Evolutionary conservation across 1,140 invertebrate genomes (phyloP).

Genomic region (Hyphantria cunea): DNA sequence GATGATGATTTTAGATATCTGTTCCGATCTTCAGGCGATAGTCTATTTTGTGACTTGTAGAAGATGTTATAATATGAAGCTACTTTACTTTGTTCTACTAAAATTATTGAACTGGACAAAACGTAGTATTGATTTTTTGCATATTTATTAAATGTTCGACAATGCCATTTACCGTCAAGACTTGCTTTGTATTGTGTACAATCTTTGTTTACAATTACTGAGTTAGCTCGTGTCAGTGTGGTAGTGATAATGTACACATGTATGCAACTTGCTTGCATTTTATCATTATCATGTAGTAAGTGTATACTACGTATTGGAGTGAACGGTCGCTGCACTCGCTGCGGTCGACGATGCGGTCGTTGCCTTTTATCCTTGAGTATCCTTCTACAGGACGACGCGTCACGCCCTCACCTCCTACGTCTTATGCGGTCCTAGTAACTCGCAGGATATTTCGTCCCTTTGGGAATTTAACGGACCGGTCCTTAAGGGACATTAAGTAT

Average conservation of each 20-base stretch:
- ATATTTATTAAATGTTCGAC: no score
- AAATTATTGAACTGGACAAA: no score
- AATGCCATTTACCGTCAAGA: no score
- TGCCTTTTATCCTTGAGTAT: constrained; percentile 73
- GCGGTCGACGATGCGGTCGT: constrained; percentile 50
- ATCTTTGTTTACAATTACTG: background rate
- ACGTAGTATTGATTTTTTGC: no score
- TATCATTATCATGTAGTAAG: constrained; percentile 28
- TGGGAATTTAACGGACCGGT: constrained; percentile 66
- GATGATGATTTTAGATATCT: no score
- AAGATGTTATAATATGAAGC: no score
- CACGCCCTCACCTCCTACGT: constrained; percentile 50
- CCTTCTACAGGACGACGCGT: constrained; percentile 74
- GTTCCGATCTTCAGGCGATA: no score
- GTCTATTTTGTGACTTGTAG: no score
- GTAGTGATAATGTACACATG: background rate
- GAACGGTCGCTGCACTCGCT: constrained; percentile 57
- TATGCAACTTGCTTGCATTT: constrained; percentile 14
- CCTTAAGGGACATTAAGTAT: constrained; percentile 52
- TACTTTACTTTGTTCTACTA: no score
- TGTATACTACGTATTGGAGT: constrained; percentile 36
- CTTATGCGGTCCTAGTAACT: constrained; percentile 75
- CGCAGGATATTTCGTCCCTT: constrained; percentile 83
- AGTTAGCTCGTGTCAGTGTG: no score
- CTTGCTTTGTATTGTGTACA: background rate